Evolutionary conservation across 2,797 vertebrate species (phyloP).

Genomic region (Botia almorhae): DNA sequence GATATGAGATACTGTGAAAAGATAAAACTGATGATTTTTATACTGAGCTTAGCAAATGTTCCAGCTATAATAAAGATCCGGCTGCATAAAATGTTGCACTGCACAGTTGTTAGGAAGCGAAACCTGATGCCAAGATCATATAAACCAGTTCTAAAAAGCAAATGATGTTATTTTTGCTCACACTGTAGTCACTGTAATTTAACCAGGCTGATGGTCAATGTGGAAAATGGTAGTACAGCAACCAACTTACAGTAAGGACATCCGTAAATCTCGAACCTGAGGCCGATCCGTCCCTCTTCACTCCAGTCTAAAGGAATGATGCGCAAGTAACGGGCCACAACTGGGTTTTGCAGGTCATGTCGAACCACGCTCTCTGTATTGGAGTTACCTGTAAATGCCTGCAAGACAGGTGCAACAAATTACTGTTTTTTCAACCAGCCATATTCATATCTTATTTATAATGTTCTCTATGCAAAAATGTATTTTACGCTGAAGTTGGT

Average conservation of each 20-base stretch:
- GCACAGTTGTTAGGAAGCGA: neutral
- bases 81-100: neutral
- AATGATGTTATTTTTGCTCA: neutral
- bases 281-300: conserved; percentile 89
- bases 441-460: too few species aligned
- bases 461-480: too few species aligned
- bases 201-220: neutral
- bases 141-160: conserved; percentile 9
- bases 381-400: conserved; percentile 94
- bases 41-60: conserved; percentile 25
- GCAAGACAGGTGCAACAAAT: conserved; percentile 16
- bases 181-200: neutral
- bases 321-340: conserved; percentile 86
- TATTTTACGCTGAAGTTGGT: too few species aligned
- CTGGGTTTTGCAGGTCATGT: conserved; percentile 88
- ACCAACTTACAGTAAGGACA: conserved; percentile 94
- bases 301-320: conserved; percentile 94
- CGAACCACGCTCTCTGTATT: conserved; percentile 92
- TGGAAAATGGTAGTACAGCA: neutral
- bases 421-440: neutral
- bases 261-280: conserved; percentile 90
- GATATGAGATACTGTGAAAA: neutral
- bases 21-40: conserved; percentile 21
- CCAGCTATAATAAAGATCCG: neutral
- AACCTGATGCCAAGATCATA: neutral